phyloP scores from a whole-genome alignment of 2,888 invertebrate genomes.

The Priapulus caudatus region DNA sequence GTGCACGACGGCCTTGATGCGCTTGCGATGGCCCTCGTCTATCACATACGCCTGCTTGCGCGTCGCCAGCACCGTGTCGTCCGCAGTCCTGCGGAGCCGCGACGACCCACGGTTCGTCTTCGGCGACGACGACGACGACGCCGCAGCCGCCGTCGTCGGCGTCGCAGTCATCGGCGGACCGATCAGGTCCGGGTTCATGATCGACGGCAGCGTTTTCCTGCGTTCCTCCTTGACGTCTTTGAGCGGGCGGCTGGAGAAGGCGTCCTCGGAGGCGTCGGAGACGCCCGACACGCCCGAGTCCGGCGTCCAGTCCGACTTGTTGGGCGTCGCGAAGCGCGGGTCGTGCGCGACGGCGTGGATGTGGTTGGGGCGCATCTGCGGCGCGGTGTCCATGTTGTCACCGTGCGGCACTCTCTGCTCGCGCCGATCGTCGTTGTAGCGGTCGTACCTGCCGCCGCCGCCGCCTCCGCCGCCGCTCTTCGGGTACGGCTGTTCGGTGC shows the following conservation, averaged over 20 bases:
- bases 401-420: slow-evolving; percentile 10
- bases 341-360: neutral
- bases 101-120: slow-evolving; percentile 16
- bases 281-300: slow-evolving; percentile 28
- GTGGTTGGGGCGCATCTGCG: slow-evolving; percentile 10
- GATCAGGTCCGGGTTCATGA: slow-evolving; percentile 9
- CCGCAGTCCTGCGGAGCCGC: slow-evolving; percentile 15
- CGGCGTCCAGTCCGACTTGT: slow-evolving; percentile 26
- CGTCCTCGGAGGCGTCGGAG: neutral
- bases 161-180: slow-evolving; percentile 10
- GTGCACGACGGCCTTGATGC: slow-evolving; percentile 31
- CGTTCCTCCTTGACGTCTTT: neutral
- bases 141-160: slow-evolving; percentile 11
- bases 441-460: neutral
- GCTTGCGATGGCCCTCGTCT: slow-evolving; percentile 37
- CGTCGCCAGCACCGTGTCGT: slow-evolving; percentile 20
- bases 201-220: neutral
- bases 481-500: neutral
- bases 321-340: neutral
- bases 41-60: slow-evolving; percentile 31
- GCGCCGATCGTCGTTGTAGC: slow-evolving; percentile 16
- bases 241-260: neutral
- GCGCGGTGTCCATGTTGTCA: slow-evolving; percentile 11
- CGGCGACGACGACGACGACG: slow-evolving; percentile 15
- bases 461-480: neutral